Evolutionary conservation across 2,888 invertebrate genomes (phyloP).

Genomic region (Anoncus sp.): DNA sequence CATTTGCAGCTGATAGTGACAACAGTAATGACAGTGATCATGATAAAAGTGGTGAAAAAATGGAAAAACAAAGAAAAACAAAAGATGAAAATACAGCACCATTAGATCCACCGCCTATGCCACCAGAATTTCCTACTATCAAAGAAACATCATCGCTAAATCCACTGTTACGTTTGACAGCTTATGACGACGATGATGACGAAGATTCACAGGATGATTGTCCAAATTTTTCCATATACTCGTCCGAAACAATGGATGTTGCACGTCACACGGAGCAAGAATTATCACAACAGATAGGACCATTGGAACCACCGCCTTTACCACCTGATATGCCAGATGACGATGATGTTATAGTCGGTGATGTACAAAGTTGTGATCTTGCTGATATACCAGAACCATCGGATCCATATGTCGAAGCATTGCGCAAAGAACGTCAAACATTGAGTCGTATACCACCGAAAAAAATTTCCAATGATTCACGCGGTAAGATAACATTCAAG

Average conservation of each 20-base stretch:
- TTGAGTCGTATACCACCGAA: constrained; percentile 78
- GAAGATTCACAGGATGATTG: constrained; percentile 89
- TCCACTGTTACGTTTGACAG: constrained; percentile 73
- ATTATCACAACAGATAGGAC: constrained; percentile 80
- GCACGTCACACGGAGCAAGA: constrained; percentile 85
- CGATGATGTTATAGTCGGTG: constrained; percentile 73
- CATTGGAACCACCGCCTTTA: constrained; percentile 76
- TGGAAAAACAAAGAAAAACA: not conserved
- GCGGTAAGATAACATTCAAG: constrained; percentile 81
- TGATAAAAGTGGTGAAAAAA: constrained; percentile 44
- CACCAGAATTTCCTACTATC: constrained; percentile 53
- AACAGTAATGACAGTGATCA: constrained; percentile 76
- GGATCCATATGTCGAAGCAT: constrained; percentile 78
- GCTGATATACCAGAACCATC: constrained; percentile 79
- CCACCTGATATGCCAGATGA: constrained; percentile 75
- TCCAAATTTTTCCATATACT: constrained; percentile 94
- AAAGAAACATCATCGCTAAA: constrained; percentile 33
- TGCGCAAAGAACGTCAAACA: constrained; percentile 79
- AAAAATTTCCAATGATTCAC: constrained; percentile 77
- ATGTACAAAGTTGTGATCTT: constrained; percentile 77
- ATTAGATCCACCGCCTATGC: constrained; percentile 61
- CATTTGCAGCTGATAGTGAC: constrained; percentile 80
- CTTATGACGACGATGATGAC: constrained; percentile 82
- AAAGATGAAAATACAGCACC: constrained; percentile 13
- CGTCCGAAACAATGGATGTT: constrained; percentile 91